phyloP scores from a whole-genome alignment of 2,113 vertebrate species.

The Herpetotheres cachinnans region DNA sequence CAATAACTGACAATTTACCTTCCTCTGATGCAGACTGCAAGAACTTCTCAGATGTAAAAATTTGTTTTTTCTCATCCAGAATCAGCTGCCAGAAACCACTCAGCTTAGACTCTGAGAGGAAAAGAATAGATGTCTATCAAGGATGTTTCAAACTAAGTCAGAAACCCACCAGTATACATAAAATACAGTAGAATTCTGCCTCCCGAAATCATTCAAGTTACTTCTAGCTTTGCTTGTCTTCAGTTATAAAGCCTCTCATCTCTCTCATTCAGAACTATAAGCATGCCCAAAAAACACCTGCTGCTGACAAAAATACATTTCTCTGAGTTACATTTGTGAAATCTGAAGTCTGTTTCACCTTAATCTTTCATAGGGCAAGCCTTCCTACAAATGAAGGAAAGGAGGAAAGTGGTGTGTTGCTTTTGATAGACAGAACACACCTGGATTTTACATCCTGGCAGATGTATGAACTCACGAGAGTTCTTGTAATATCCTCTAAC shows the following conservation, averaged over 20 bases:
- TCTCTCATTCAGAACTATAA: background rate
- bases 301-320: background rate
- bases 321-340: background rate
- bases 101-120: constrained; percentile 85
- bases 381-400: background rate
- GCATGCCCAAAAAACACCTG: background rate
- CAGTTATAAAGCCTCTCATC: background rate
- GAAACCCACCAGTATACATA: background rate
- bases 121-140: background rate
- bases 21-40: constrained; percentile 88
- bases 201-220: background rate
- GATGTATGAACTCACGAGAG: background rate
- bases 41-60: constrained; percentile 97
- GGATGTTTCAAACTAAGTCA: background rate
- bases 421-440: background rate
- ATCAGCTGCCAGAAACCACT: constrained; percentile 89
- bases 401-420: background rate
- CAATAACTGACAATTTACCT: constrained; percentile 73
- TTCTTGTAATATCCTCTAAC: background rate
- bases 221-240: background rate
- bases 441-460: background rate
- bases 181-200: background rate
- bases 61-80: constrained; percentile 92
- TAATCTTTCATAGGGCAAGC: background rate
- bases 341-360: background rate